Evolutionary conservation across 2,113 vertebrate genomes (phyloP), one percentile per base, ranked within the genome.

Genomic region (Myxocyprinus asiaticus): DNA sequence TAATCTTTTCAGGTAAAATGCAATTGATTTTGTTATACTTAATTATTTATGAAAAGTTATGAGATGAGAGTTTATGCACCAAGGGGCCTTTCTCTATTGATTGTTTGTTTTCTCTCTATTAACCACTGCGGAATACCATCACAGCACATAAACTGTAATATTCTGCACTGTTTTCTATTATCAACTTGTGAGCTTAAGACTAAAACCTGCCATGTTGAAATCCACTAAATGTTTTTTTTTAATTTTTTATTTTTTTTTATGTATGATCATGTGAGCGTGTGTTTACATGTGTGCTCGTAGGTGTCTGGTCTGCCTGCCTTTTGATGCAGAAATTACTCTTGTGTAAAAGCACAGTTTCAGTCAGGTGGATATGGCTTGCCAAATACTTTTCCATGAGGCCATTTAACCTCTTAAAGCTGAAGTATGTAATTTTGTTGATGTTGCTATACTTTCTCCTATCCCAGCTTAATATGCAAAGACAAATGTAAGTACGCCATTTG

Each of bases 21-120:
- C 22, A 33, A 89, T 84, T 33, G 86, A 79, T 87, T 87, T 90
- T 89, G 85, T 87, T 83, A 80, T 82, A 15, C 55, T 83, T 85
- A 87, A 86, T 90, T 91, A 93, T 94, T 94, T 94, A 93, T 94
- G 82, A 89, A 85, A 88, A 63, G 50, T 0, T 79, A 87, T 78
- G 66, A 47, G 64, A 80, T 33, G 83, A 89, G 84, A 88, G 79
- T 87, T 89, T 88, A 88, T 88, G 86, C 88, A 83, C 83, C 69
- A 74, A 84, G 77, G 11, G 68, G 43, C 5, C 69, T 78, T 48
- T 63, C 63, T 45, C 68, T 64, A 77, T 33, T 44, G 64, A 58
- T 63, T 33, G 56, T 75, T 75, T 48, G 9, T 77, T 14, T 33
- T 33, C 22, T 33, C 22, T 77, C 11, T 69, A 7, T 65, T 65